Conservation (phyloP, 1,140 invertebrate genomes). For the Drosophila takahashii region DNA sequence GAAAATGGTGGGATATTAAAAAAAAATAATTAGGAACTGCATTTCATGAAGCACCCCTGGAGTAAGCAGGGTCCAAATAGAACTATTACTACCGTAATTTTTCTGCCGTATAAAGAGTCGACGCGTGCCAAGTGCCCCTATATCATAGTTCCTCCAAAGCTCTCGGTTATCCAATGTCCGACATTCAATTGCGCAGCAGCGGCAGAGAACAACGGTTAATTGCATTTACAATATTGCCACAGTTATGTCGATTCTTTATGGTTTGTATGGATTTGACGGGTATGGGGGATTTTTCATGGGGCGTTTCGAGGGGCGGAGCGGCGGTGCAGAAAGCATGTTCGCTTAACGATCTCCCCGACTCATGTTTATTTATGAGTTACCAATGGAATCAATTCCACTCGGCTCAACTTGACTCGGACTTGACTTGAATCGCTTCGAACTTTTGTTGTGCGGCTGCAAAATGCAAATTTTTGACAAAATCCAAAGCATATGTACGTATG, state of each 20-base stretch:
- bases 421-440: conserved; percentile 19
- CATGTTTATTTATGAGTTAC: conserved; percentile 76
- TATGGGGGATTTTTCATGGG: background rate
- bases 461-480: conserved; percentile 33
- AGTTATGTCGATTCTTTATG: conserved; percentile 59
- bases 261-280: conserved; percentile 7
- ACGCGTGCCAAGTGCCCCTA: conserved; percentile 29
- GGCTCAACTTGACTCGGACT: conserved; percentile 25
- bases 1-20: too few relatives aligned
- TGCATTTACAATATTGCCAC: conserved; percentile 67
- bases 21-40: too few relatives aligned
- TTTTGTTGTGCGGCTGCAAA: conserved; percentile 28
- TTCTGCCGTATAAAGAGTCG: conserved; percentile 29
- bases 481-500: background rate
- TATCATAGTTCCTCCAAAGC: conserved; percentile 4
- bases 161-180: conserved; percentile 13
- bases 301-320: background rate
- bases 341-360: conserved; percentile 37
- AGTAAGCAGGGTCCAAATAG: too few relatives aligned
- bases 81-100: background rate
- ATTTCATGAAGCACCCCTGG: too few relatives aligned
- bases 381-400: conserved; percentile 45
- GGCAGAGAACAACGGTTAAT: conserved; percentile 60
- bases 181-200: conserved; percentile 66
- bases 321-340: conserved; percentile 17